Evolutionary conservation across 2,888 invertebrate genomes (phyloP).

Genomic region (Diarsia dahlii): DNA sequence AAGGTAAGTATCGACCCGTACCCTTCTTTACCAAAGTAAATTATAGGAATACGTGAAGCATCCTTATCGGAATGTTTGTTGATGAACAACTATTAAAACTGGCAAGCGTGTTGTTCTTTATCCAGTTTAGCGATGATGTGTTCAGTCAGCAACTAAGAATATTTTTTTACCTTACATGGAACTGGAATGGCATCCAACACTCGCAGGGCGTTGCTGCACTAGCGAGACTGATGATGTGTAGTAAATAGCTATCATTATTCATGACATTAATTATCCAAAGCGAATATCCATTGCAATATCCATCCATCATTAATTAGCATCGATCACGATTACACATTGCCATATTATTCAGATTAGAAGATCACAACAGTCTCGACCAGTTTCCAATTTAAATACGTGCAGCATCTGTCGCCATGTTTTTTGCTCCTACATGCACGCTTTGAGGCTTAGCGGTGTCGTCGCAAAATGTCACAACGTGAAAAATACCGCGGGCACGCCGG

Average conservation of each 20-base stretch:
- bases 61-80: background rate
- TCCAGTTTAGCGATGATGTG: too few relatives aligned
- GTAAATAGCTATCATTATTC: constrained; percentile 47
- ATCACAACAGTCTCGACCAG: constrained; percentile 19
- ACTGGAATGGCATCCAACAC: background rate
- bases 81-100: background rate
- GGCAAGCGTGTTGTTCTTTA: background rate
- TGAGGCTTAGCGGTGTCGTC: constrained; percentile 39
- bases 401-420: constrained; percentile 32
- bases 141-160: background rate
- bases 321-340: constrained; percentile 36
- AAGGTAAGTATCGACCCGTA: background rate
- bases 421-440: constrained; percentile 28
- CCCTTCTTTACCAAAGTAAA: background rate
- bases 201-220: background rate
- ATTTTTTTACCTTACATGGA: constrained; percentile 1
- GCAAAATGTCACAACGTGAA: constrained; percentile 30
- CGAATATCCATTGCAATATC: constrained; percentile 35
- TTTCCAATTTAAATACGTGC: constrained; percentile 48
- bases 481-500: constrained; percentile 27
- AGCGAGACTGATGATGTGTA: constrained; percentile 11
- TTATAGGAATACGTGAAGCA: background rate
- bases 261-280: constrained; percentile 50
- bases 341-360: constrained; percentile 19
- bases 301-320: constrained; percentile 54